A percentile compares a stretch with the other conserved stretches of the same genome.
Evolutionary conservation across 2,113 vertebrate genomes (phyloP).

Genomic region (Sarotherodon lohbergeri): DNA sequence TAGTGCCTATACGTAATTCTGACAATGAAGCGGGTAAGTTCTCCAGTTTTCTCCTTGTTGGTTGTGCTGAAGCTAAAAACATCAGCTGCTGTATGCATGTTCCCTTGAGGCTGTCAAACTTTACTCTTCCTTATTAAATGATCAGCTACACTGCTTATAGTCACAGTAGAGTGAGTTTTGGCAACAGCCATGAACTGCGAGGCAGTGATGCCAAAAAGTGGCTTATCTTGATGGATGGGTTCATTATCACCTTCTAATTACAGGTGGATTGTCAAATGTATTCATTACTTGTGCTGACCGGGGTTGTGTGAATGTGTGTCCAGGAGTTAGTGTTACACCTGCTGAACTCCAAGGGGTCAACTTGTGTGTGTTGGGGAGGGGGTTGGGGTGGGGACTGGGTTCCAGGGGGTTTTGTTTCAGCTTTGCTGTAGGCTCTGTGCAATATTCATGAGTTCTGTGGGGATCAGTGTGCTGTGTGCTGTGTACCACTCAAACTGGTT

Average conservation of each 20-base stretch:
- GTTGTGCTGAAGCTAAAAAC: background rate
- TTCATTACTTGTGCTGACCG: constrained; percentile 74
- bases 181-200: constrained; percentile 33
- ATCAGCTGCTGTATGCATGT: background rate
- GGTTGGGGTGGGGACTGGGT: constrained; percentile 1
- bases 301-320: constrained; percentile 21
- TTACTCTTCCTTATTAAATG: constrained; percentile 62
- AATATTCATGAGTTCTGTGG: constrained; percentile 70
- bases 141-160: constrained; percentile 48
- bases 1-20: background rate
- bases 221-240: constrained; percentile 78
- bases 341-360: constrained; percentile 60
- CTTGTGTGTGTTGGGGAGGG: constrained; percentile 44
- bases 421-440: constrained; percentile 67
- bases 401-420: constrained; percentile 68
- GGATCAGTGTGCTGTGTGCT: constrained; percentile 51
- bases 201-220: constrained; percentile 57
- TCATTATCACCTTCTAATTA: constrained; percentile 87
- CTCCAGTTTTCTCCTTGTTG: background rate
- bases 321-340: constrained; percentile 55
- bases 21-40: background rate
- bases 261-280: constrained; percentile 82
- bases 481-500: background rate
- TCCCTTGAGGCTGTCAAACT: constrained; percentile 22
- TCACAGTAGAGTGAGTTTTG: constrained; percentile 51